These are phyloP conservation scores for Bradypus variegatus DNA, from an alignment of 2,797 vertebrate genomes.

Conservation along the genomic window DNA sequence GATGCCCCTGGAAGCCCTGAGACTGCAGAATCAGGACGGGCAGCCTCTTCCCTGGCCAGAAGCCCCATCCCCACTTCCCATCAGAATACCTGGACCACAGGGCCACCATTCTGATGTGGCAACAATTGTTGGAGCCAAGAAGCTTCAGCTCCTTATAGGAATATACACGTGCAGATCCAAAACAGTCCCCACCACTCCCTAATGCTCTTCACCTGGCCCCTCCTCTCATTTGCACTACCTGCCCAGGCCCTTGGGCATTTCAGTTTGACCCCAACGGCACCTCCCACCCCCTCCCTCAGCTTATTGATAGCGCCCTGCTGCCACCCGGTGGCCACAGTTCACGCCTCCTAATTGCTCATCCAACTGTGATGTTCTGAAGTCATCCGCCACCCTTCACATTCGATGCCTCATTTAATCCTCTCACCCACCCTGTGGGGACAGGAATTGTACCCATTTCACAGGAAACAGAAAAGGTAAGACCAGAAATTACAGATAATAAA, in stretches of 20 bases:
- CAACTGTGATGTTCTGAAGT: background rate
- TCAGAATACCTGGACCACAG: background rate
- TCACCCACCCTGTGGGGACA: background rate
- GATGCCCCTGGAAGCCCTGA: background rate
- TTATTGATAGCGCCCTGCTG: slow-evolving; percentile 4
- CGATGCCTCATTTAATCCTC: background rate
- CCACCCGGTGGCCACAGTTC: slow-evolving; percentile 48
- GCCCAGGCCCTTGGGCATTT: background rate
- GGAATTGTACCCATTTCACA: background rate
- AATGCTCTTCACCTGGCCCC: background rate
- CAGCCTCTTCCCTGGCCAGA: background rate
- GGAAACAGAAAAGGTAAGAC: background rate
- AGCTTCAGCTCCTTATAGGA: background rate
- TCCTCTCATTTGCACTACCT: background rate
- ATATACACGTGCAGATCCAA: accelerated
- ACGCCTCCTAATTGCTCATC: background rate
- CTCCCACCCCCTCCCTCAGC: background rate
- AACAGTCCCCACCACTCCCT: background rate
- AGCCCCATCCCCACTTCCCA: background rate
- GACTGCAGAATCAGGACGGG: background rate
- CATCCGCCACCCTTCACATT: accelerated
- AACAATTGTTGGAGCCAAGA: background rate
- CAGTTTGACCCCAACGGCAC: background rate
- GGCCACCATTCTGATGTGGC: background rate
- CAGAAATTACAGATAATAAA: background rate